Base-by-base conservation (phyloP, 1,140 invertebrate species). In the Lepidostoma basale region DNA sequence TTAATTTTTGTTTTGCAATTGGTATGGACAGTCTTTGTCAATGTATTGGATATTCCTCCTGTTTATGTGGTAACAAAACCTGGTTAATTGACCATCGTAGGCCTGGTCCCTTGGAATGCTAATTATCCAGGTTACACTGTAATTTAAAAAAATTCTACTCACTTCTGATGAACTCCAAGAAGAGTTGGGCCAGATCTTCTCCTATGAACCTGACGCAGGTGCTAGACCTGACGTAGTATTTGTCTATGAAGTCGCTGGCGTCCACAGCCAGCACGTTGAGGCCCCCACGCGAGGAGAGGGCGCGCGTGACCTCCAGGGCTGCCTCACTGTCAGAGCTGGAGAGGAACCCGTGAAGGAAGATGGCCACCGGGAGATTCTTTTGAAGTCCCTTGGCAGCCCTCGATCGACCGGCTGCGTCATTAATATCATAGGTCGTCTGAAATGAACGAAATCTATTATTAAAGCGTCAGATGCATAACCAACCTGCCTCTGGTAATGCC, bases 221-320 rank as follows among this genome's bases (percentile, higher is more conserved):
- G 3, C 80, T 78, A 1, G 81, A 78, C 62, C 79, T 75, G 39
- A 65, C 12, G 25, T 82, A 79, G 49, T 79, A 79, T 36, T 76
- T 75, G 62, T 79, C 81, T 6, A 78, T 76, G 10, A 77, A 58
- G 0, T 78, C 77, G 30, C 75, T 71, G 3, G 76, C 75, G 26
- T 81, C 76, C 74, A 82, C 76, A 25, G 81, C 79, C 1, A 81
- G 47, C 12, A 82, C 80, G 25, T 82, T 80, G 3, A 80, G 54
- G 10, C 81, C 80, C 33, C 76, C 79, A 26, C 78, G 77, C 0
- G 76, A 74, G 33, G 77, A 73, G 40, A 81, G 80, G 1, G 77
- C 74, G n/a, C 78, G 72, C 23, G 76, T 75, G 0, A 83, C 67
- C 26, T 66, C 73, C 56, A 77, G 73, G 33, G 78, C 77, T 5